Percentiles rank a stretch among this genome's conserved stretches.
Evolutionary conservation across 2,113 vertebrate genomes (phyloP).

Genomic region (Sinocyclocheilus grahami): DNA sequence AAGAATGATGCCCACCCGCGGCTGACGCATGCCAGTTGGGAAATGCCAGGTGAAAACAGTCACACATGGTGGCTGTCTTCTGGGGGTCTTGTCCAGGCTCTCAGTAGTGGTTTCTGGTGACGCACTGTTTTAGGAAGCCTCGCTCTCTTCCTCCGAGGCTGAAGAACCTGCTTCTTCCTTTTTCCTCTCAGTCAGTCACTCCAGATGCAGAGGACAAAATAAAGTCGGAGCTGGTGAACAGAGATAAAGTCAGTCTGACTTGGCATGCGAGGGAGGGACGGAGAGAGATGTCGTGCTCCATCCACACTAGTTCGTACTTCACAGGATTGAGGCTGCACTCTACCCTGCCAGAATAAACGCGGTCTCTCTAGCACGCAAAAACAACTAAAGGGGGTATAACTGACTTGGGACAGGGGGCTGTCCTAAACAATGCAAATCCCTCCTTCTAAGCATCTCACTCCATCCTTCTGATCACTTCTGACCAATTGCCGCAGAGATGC

Average conservation of each 20-base stretch:
- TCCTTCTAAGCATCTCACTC: slow-evolving; percentile 38
- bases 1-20: slow-evolving; percentile 85
- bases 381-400: slow-evolving; percentile 73
- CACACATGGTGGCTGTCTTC: slow-evolving; percentile 86
- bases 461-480: slow-evolving; percentile 70
- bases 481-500: slow-evolving; percentile 72
- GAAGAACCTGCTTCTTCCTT: slow-evolving; percentile 27
- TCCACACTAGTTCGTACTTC: slow-evolving; percentile 67
- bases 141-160: slow-evolving; percentile 29
- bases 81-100: slow-evolving; percentile 53
- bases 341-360: slow-evolving; percentile 69
- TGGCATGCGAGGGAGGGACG: slow-evolving; percentile 57
- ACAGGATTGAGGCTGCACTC: slow-evolving; percentile 53
- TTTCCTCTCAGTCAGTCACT: slow-evolving; percentile 35
- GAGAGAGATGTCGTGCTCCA: slow-evolving; percentile 61
- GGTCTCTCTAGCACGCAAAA: slow-evolving; percentile 75
- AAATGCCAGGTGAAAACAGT: slow-evolving; percentile 98
- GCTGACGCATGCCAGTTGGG: slow-evolving; percentile 95
- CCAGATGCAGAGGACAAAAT: slow-evolving; percentile 53
- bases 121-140: background rate
- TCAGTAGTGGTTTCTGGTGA: background rate
- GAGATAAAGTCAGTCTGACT: slow-evolving; percentile 52
- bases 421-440: slow-evolving; percentile 67
- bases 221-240: slow-evolving; percentile 62
- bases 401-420: slow-evolving; percentile 60